phyloP scores from a whole-genome alignment of 2,113 vertebrate species.

The Forbesichthys agassizii region DNA sequence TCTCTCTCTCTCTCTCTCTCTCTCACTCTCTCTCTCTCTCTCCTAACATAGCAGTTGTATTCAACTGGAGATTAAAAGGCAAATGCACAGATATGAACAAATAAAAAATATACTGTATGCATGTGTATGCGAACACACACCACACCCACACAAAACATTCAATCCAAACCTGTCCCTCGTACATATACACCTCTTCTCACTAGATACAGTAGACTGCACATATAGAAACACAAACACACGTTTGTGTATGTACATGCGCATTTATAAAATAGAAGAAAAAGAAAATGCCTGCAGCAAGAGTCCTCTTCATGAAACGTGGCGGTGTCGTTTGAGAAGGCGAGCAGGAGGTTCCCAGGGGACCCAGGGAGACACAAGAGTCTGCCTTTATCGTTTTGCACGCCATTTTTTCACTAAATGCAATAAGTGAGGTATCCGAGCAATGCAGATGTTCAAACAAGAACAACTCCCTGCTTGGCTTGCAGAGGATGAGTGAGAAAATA shows the following conservation, averaged over 20 bases:
- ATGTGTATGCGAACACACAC: too few relatives aligned
- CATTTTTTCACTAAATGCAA: conserved; percentile 56
- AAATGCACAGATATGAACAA: too few relatives aligned
- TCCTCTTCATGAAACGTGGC: background rate
- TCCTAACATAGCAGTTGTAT: background rate
- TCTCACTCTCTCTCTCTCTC: conserved; percentile 1
- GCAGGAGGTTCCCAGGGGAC: conserved; percentile 4
- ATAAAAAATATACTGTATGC: too few relatives aligned
- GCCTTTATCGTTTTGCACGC: conserved; percentile 40
- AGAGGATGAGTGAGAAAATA: background rate
- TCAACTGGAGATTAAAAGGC: too few relatives aligned
- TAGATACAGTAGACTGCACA: too few relatives aligned
- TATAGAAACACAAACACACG: too few relatives aligned
- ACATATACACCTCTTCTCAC: too few relatives aligned
- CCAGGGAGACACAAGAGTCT: conserved; percentile 41
- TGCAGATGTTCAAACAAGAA: conserved; percentile 38
- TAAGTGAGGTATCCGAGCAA: conserved; percentile 51
- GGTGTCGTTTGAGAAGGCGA: background rate
- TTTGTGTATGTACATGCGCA: background rate
- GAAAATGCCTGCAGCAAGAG: background rate
- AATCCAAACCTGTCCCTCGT: too few relatives aligned
- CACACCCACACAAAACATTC: too few relatives aligned
- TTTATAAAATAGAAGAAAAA: too few relatives aligned
- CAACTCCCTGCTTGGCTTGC: background rate
- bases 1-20: background rate